Conservation (phyloP, 2,888 invertebrate genomes). For the Caradrina clavipalpis region DNA sequence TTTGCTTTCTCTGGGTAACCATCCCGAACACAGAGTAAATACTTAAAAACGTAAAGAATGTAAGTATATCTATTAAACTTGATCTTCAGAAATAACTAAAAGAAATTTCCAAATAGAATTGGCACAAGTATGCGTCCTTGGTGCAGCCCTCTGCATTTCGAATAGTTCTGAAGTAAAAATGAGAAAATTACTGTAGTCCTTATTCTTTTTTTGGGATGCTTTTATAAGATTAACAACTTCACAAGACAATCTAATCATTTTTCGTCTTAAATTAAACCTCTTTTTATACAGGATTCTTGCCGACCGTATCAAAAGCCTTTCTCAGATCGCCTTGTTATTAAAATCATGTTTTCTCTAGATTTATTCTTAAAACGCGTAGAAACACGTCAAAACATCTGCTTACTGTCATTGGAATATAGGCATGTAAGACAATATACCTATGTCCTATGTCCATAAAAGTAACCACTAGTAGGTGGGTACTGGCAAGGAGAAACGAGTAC, state of each 20-base stretch:
- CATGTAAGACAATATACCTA: neutral
- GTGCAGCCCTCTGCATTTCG: neutral
- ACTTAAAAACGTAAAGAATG: neutral
- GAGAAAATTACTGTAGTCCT: neutral
- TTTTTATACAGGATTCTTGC: neutral
- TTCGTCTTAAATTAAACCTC: neutral
- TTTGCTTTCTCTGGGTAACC: neutral
- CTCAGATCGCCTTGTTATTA: neutral
- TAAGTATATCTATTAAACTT: neutral
- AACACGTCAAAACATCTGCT: neutral
- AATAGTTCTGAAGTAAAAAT: neutral
- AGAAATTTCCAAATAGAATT: neutral
- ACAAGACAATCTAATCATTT: neutral
- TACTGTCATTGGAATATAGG: neutral
- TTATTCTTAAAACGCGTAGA: neutral
- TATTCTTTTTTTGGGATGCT: neutral
- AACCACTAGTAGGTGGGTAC: neutral
- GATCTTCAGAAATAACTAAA: neutral
- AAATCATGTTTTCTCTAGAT: neutral
- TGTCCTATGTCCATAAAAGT: neutral
- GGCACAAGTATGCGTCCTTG: constrained; percentile 18
- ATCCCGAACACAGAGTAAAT: neutral
- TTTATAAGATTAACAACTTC: neutral
- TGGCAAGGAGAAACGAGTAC: constrained; percentile 35
- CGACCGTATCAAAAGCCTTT: constrained; percentile 13